Evolutionary conservation across 2,113 vertebrate species (phyloP), one percentile per base, ranked within the genome.

Genomic region (Kobus ellipsiprymnus): DNA sequence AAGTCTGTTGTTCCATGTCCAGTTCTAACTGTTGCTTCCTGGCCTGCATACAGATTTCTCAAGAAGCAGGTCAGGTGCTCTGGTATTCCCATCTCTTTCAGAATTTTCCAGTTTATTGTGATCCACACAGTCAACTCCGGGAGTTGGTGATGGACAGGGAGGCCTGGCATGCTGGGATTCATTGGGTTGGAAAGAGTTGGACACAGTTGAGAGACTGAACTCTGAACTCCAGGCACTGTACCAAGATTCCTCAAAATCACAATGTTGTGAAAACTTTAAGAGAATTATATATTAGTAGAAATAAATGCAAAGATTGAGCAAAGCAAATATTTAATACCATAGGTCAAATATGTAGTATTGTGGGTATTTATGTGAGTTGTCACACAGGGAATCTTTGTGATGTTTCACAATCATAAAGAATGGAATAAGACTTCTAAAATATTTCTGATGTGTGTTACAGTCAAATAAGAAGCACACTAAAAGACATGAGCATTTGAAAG

Each of bases 151-250:
- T 55, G 54, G 54, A 23, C 21, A 55, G 54, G 54, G 54, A 55
- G 7, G 19, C 54, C 54, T 55, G 21, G 54, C 19, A 1, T 55
- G 54, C 54, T 55, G 54, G 1, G 54, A 55, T 23, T 55, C 54
- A 55, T 3, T 19, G 19, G 19, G 7, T 55, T 1, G 21, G 19
- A 55, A 55, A 23, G 54, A 55, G 7, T 55, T 3, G 54, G 54
- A 55, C 54, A 55, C 54, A 3, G 9, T 0, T 23, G 54, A 55
- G 54, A 0, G 21, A 57, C 55, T 0, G 3, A 57, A 57, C 55
- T 57, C 55, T 57, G 3, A 57, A 57, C 55, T 82, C 57, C 60
- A 80, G 2, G 46, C 17, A 62, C 16, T n/a, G 1, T 54, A 82
- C 10, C 19, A 59, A 83, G 25, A 19, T 74, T 74, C 15, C 59